phyloP scores from a whole-genome alignment of 2,888 invertebrate species.

The Neoaliturus tenellus region DNA sequence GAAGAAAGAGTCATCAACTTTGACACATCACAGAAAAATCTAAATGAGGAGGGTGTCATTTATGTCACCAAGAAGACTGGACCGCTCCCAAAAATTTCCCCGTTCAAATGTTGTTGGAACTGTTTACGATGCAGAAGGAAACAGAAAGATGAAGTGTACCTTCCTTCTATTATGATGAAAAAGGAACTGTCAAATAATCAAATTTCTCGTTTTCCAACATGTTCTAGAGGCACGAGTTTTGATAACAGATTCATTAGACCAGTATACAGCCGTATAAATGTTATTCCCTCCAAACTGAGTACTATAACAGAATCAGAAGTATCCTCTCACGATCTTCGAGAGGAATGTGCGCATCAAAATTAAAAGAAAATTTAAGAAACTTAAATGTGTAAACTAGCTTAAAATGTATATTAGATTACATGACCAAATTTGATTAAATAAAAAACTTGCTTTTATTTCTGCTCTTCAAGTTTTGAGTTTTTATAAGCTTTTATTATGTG shows the following conservation, averaged over 20 bases:
- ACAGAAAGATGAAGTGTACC: conserved; percentile 7
- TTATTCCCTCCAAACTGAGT: background rate
- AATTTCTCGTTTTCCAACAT: background rate
- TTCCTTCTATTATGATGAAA: background rate
- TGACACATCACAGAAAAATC: background rate
- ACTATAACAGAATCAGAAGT: background rate
- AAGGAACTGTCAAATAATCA: background rate
- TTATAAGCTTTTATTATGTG: too few relatives aligned
- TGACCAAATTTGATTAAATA: too few relatives aligned
- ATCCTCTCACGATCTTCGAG: background rate
- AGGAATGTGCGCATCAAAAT: background rate
- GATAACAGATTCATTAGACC: background rate
- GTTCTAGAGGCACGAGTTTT: background rate
- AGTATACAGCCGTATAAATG: background rate
- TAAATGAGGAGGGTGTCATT: background rate
- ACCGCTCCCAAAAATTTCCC: background rate
- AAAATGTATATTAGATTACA: too few relatives aligned
- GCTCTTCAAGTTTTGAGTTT: too few relatives aligned
- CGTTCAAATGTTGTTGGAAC: conserved; percentile 31
- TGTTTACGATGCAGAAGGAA: conserved; percentile 7
- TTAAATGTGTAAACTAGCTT: background rate
- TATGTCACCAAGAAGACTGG: background rate
- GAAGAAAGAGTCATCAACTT: background rate
- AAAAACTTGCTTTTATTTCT: too few relatives aligned
- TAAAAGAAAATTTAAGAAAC: background rate